Base-by-base conservation (phyloP, 2,113 vertebrate genomes). In the Carassius carassius region DNA sequence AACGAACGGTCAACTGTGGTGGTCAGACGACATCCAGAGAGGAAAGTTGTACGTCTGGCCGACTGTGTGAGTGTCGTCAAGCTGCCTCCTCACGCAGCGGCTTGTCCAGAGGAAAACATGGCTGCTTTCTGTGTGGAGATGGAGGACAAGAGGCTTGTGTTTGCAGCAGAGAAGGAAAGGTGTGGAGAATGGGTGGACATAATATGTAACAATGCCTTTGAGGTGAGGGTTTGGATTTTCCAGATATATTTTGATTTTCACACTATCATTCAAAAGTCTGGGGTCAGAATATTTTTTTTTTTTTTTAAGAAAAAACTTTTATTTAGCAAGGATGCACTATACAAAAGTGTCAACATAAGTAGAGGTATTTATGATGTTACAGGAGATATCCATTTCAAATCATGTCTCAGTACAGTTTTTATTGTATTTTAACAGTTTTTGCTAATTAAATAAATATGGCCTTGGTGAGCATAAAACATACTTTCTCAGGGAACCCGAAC, bases 71-170 rank as follows among this genome's bases (percentile, higher is more conserved):
- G 95, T 19, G 96, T 97, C 76, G 87, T 92, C 23, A 90, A 88
- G 63, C 94, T 93, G 4, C 96, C 95, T 0, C 93, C 95, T 4
- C 90, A 94, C 0, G 88, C 95, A 2, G 97, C 98, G 81, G 92
- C 92, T 63, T 95, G 94, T 12, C 96, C 96, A 3, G 95, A 94
- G 79, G 94, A 96, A 8, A 96, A 96, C 90, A 96, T 96, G 82
- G 73, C 93, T 0, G 93, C 95, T 0, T 99, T 99, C 90, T 96
- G 96, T 86, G 93, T 99, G 91, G 96, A 97, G 90, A 97, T 96
- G 3, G 92, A 90, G 19, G 94, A 93, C 72, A 94, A 94, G 81
- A 96, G 90, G 12, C 92, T 95, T 90, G 94, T 99, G 88, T 94
- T 99, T 47, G 96, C 97, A 0, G 92, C 96, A 0, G 93, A 95